phyloP scores from a whole-genome alignment of 2,113 vertebrate genomes.

The Charadrius vociferus region DNA sequence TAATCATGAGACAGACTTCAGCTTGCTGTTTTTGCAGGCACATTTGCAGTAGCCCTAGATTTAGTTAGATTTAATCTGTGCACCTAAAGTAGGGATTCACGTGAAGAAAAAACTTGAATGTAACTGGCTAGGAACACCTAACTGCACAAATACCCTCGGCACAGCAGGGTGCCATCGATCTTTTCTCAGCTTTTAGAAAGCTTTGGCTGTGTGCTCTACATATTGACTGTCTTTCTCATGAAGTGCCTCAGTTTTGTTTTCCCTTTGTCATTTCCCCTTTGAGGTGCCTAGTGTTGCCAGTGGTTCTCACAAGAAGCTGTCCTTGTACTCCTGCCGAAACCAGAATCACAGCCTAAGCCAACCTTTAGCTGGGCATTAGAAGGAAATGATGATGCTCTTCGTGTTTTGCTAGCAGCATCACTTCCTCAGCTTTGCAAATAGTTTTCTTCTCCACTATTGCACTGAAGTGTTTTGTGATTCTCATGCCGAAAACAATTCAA shows the following conservation, averaged over 20 bases:
- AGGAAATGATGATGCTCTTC: not conserved
- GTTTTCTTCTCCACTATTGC: not conserved
- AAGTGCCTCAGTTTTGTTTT: not conserved
- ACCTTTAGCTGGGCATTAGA: not conserved
- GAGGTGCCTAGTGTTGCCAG: not conserved
- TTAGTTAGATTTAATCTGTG: not conserved
- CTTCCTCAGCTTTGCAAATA: not conserved
- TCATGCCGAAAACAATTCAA: not conserved
- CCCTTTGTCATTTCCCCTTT: not conserved
- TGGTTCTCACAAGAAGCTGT: not conserved
- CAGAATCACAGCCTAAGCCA: not conserved
- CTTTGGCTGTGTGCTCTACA: not conserved
- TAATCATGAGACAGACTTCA: not conserved
- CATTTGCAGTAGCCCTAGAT: not conserved
- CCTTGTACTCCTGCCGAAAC: not conserved
- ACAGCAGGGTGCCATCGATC: not conserved
- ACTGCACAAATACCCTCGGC: rapidly evolving
- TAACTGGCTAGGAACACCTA: not conserved
- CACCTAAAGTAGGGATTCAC: not conserved
- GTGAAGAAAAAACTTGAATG: not conserved
- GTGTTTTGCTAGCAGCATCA: not conserved
- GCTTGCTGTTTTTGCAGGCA: not conserved
- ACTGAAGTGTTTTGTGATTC: not conserved
- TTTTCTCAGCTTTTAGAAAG: not conserved
- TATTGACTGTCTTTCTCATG: not conserved